Base-by-base conservation (phyloP, 2,113 vertebrate species). In the Chrysochloris asiatica region DNA sequence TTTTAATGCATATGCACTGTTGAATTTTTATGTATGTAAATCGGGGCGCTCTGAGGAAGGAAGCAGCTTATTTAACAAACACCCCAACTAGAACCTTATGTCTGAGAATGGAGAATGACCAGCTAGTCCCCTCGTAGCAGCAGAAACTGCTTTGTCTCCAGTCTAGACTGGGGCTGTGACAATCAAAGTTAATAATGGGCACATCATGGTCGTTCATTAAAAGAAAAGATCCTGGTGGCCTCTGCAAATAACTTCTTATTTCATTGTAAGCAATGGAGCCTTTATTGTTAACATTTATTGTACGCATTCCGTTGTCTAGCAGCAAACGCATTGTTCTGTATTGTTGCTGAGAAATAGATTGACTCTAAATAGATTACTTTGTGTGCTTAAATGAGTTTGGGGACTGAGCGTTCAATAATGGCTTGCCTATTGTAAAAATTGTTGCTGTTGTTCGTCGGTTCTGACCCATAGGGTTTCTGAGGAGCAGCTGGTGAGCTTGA, bases 1-100 rank as follows among this genome's bases (percentile, higher is more conserved):
- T 61, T 54, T 43, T 52, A 21, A 33, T 43, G 21, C 71, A 81
- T 47, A 30, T 75, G 63, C 3, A 26, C 76, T 72, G 80, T 45
- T 96, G 63, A 54, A 83, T 43, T 93, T 92, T 95, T 90, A 91
- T 65, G 30, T 54, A 86, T 83, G 72, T 80, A 95, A 94, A 93
- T 95, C 61, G 91, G 84, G 21, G n/a, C 86, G 94, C 86, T 19
- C 9, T 47, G 86, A 84, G 30, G 59, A 47, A 69, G 48, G 48
- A 9, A 43, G 71, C 21, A 90, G 77, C 87, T 96, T 94, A 65
- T 69, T 95, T 83, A 94, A 1, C 71, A 30, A 45, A 7, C 2
- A 11, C 3, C 8, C 43, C 43, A 8, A 19, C 6, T 13, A 41
- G 36, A 22, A 13, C 4, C 28, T 8, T 8, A 33, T 47, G 33